phyloP scores from a whole-genome alignment of 2,113 vertebrate species.

The Sapayoa aenigma region DNA sequence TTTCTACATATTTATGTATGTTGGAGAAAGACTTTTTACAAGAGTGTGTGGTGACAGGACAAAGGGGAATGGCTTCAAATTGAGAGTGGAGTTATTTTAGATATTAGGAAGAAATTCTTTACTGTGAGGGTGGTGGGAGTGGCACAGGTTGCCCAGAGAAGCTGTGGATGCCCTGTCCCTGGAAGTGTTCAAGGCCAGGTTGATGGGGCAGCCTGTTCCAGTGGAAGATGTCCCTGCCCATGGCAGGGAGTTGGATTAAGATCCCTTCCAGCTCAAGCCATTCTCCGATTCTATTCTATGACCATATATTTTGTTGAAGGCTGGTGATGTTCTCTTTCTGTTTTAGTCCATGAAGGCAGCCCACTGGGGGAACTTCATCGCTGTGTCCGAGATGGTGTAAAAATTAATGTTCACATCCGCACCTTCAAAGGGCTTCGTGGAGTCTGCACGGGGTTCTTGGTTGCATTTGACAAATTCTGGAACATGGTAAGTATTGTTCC shows the following conservation, averaged over 20 bases:
- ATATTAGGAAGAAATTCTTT: not conserved
- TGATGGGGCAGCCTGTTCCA: not conserved
- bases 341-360: conserved; percentile 88
- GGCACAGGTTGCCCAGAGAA: not conserved
- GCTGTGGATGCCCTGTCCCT: not conserved
- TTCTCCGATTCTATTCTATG: not conserved
- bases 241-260: not conserved
- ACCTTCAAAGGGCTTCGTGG: conserved; percentile 96
- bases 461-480: conserved; percentile 99
- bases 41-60: not conserved
- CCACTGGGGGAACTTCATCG: conserved; percentile 90
- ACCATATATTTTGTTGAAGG: not conserved
- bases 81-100: not conserved
- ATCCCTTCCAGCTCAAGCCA: not conserved
- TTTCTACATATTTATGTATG: not conserved
- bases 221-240: not conserved
- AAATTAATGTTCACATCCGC: conserved; percentile 92
- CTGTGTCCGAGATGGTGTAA: conserved; percentile 87
- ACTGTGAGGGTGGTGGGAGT: not conserved
- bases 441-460: conserved; percentile 92
- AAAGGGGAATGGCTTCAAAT: not conserved
- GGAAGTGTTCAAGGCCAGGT: not conserved
- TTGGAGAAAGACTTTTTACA: not conserved
- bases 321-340: not conserved
- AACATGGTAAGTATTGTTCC: conserved; percentile 85